Percentiles rank a stretch among this genome's conserved stretches.
Conservation (phyloP, 2,888 invertebrate genomes). For the Drepanosiphum platanoidis region DNA sequence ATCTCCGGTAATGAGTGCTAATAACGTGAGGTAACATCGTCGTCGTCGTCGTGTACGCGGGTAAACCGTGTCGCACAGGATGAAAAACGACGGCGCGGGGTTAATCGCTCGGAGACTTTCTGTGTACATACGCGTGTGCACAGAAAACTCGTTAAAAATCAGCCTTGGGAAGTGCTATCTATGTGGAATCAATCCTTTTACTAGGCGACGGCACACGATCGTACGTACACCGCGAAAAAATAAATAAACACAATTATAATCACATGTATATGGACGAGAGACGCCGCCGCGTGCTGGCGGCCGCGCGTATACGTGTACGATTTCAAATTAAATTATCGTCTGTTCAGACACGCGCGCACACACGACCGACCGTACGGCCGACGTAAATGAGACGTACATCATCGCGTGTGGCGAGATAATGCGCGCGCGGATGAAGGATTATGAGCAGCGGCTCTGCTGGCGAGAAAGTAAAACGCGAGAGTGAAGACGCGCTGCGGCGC, state of each 20-base stretch:
- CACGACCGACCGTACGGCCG: too few relatives aligned
- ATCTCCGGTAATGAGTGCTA: neutral
- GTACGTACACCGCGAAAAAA: neutral
- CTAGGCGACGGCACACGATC: neutral
- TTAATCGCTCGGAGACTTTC: neutral
- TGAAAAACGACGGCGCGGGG: neutral
- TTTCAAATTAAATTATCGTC: neutral
- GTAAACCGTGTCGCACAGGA: neutral
- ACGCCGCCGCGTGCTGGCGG: neutral
- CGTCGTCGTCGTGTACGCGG: neutral
- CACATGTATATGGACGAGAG: too few relatives aligned
- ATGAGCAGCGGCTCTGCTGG: too few relatives aligned
- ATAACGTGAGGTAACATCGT: neutral
- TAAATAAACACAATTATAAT: neutral
- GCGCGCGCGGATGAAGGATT: too few relatives aligned
- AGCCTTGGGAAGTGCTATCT: neutral
- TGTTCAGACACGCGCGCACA: neutral
- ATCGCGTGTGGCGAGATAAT: too few relatives aligned
- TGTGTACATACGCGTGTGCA: neutral
- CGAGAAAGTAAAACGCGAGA: too few relatives aligned
- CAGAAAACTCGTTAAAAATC: neutral
- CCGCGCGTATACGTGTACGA: too few relatives aligned
- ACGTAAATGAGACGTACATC: too few relatives aligned
- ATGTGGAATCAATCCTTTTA: neutral
- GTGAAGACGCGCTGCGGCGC: too few relatives aligned